phyloP scores from a whole-genome alignment of 2,113 vertebrate species.

The Regulus satrapa region DNA sequence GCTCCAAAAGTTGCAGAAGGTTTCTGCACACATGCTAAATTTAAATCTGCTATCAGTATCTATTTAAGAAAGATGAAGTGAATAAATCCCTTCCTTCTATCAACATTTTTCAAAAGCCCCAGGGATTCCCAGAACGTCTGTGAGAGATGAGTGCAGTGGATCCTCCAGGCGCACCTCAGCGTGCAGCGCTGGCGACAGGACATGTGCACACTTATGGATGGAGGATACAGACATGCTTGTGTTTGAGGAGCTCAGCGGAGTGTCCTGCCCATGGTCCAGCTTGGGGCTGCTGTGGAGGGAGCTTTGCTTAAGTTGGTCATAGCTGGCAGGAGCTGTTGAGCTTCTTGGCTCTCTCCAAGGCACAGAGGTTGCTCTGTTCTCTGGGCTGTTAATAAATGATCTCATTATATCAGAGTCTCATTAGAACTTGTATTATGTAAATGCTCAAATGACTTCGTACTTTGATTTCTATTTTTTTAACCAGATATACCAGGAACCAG shows the following conservation, averaged over 20 bases:
- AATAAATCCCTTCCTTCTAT: background rate
- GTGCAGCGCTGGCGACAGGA: background rate
- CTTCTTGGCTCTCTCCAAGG: background rate
- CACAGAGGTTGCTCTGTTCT: background rate
- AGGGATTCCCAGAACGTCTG: background rate
- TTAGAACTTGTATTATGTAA: background rate
- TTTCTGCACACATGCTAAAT: background rate
- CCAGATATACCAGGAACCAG: accelerated
- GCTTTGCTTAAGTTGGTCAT: background rate
- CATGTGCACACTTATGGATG: too few species aligned
- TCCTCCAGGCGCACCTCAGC: background rate
- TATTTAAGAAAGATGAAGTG: background rate
- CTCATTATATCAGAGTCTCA: background rate
- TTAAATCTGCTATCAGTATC: background rate
- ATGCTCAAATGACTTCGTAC: background rate
- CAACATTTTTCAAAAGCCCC: background rate
- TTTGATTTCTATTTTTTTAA: background rate
- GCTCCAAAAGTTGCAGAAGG: background rate
- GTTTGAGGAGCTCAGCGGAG: background rate
- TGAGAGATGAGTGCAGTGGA: accelerated
- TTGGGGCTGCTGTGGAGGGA: background rate
- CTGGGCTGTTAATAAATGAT: background rate
- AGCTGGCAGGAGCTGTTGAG: background rate
- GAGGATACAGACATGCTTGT: background rate
- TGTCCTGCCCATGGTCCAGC: background rate